phyloP scores from a whole-genome alignment of 2,888 invertebrate genomes.

The Mimumesa dahlbomi region DNA sequence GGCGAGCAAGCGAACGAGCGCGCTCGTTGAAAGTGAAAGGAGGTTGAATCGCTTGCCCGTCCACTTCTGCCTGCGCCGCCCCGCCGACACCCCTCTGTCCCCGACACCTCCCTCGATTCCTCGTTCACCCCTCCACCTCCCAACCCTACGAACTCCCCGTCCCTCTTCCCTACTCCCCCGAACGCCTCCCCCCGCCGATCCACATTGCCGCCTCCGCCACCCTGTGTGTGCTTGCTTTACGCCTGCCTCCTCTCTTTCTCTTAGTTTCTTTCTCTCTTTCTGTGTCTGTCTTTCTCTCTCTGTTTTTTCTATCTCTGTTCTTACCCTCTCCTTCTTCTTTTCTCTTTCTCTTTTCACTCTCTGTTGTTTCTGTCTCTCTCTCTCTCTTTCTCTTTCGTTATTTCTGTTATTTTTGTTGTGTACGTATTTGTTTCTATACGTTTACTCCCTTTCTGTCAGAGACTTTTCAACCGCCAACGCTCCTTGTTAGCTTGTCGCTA shows the following conservation, averaged over 20 bases:
- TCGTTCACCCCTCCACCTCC: slow-evolving; percentile 43
- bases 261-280: slow-evolving; percentile 11
- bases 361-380: slow-evolving; percentile 10
- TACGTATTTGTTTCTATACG: too few relatives aligned
- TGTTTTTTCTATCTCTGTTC: slow-evolving; percentile 18
- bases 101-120: slow-evolving; percentile 38
- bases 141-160: slow-evolving; percentile 28
- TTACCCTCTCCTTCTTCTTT: background rate
- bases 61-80: slow-evolving; percentile 72
- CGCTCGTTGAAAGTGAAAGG: slow-evolving; percentile 80
- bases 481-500: background rate
- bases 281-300: slow-evolving; percentile 14
- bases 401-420: slow-evolving; percentile 3
- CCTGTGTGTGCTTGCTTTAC: slow-evolving; percentile 34
- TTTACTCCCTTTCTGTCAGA: background rate
- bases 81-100: slow-evolving; percentile 46
- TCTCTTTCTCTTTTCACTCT: slow-evolving; percentile 14
- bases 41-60: slow-evolving; percentile 78
- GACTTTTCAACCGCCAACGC: slow-evolving; percentile 3
- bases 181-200: slow-evolving; percentile 54
- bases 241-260: slow-evolving; percentile 32
- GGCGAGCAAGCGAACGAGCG: slow-evolving; percentile 60
- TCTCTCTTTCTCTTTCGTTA: slow-evolving; percentile 5
- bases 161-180: slow-evolving; percentile 28
- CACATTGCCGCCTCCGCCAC: slow-evolving; percentile 63